Base-by-base conservation (phyloP, 2,888 invertebrate species). In the Drosophila tripunctata region DNA sequence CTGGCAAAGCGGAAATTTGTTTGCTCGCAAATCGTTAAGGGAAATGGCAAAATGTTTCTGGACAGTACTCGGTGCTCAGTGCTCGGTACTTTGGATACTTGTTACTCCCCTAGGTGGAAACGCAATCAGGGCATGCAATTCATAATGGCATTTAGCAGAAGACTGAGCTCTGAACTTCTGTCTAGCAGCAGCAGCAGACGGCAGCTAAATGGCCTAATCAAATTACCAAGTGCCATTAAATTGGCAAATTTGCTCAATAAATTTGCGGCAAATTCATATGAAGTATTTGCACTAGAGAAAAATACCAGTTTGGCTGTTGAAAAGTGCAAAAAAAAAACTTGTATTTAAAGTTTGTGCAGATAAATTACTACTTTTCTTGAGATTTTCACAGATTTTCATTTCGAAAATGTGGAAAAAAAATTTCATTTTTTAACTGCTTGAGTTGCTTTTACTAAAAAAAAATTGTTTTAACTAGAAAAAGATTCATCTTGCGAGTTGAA, bases 1-100 rank as follows among this genome's bases (percentile, higher is more conserved):
- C 81, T 79, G 72, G 64, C 66, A 80, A 63, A 72, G 61, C 84
- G 81, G 81, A 81, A 81, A 81, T 81, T 81, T 81, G 85, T 74
- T 81, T 84, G 81, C 81, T 67, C 75, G 69, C 67, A 69, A 76
- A 62, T 74, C 74, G 84, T 71, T 69, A 64, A 51, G 69, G 79
- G 78, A 81, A 78, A 75, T 71, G 81, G 78, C 62, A 74, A 71
- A 71, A 67, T 69, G 74, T 67, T 66, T 57, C 66, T 61, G 62
- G 64, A 21, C 60, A 51, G 47, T 43, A n/a, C n/a, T n/a, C n/a
- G n/a, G n/a, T n/a, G n/a, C n/a, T n/a, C n/a, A n/a, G n/a, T n/a
- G n/a, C n/a, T n/a, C n/a, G n/a, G n/a, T n/a, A n/a, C n/a, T n/a
- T n/a, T n/a, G n/a, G n/a, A n/a, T n/a, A n/a, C n/a, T n/a, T n/a